Evolutionary conservation across 2,888 invertebrate genomes (phyloP), one percentile per base, ranked within the genome.

Genomic region (Bellardia pandia): DNA sequence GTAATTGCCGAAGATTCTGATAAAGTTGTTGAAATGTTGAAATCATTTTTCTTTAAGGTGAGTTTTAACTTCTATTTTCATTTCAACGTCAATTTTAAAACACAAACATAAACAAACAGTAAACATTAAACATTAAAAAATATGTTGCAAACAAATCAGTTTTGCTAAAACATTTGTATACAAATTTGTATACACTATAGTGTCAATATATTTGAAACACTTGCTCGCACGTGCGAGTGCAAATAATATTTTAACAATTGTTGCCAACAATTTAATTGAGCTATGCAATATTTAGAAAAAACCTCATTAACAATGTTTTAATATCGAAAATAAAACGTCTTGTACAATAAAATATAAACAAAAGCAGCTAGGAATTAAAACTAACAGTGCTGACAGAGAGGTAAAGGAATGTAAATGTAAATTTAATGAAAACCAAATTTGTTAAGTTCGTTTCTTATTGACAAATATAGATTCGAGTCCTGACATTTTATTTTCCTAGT

Each of bases 11-110:
- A 94, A 75, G 96, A 96, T 90, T 92, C 93, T 2, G 94, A 94
- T 3, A 94, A 93, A 62, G 94, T 96, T 16, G 93, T 96, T 86
- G 92, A 93, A 51, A 95, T 96, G 90, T 93, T 96, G 2, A 94
- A 94, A 90, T 93, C 93, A 91, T 96, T 94, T 93, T 95, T 95
- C 92, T 95, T 95, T 90, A 94, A 94, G 89, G 95, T 93, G 89
- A 90, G 88, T 58, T 45, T 48, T 13, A 11, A 53, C 56, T 4
- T 23, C 23, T 23, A 23, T 62, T 80, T 75, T n/a, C 7, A 23
- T 58, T 62, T 69, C 40, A 30, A 2, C 16, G 33, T 53, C 30
- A 68, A 40, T 56, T 13, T 58, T 42, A 53, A 40, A 56, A 2
- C 5, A 13, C 9, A 13, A 16, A 72, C 33, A 72, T 9, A 72